Evolutionary conservation across 64 coral and sea anemone genomes (phyloP).

Genomic region (Montipora efflorescens): DNA sequence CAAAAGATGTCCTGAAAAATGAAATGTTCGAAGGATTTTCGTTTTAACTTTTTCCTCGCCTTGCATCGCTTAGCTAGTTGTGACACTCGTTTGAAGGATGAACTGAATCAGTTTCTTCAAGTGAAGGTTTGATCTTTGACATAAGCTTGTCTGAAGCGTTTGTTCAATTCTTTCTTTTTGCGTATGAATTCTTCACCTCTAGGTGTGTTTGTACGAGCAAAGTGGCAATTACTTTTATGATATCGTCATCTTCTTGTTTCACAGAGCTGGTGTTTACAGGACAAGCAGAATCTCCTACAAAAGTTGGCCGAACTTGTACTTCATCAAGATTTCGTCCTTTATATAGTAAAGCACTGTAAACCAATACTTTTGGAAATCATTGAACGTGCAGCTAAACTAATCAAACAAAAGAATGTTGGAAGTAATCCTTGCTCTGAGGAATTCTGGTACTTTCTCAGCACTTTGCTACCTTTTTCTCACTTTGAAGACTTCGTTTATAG

Average conservation of each 20-base stretch:
- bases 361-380: conserved; percentile 83
- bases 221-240: background rate
- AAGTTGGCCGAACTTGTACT: conserved; percentile 67
- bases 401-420: conserved; percentile 10
- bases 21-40: conserved; percentile 27
- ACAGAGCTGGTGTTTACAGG: conserved; percentile 73
- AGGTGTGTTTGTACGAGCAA: background rate
- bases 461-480: conserved; percentile 23
- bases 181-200: background rate
- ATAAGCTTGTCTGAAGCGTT: background rate
- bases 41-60: conserved; percentile 25
- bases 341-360: conserved; percentile 66
- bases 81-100: conserved; percentile 33
- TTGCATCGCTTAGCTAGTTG: conserved; percentile 29
- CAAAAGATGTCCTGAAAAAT: background rate
- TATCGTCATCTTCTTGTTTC: background rate
- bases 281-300: conserved; percentile 70
- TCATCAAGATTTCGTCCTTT: conserved; percentile 48
- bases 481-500: conserved; percentile 29
- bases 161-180: background rate
- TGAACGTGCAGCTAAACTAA: conserved; percentile 37
- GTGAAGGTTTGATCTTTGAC: conserved; percentile 34
- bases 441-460: conserved; percentile 62
- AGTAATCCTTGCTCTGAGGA: background rate
- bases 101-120: conserved; percentile 31